A percentile compares a stretch with the other conserved stretches of the same genome.
Conservation (phyloP, 2,113 vertebrate genomes). For the Acrocephalus arundinaceus region DNA sequence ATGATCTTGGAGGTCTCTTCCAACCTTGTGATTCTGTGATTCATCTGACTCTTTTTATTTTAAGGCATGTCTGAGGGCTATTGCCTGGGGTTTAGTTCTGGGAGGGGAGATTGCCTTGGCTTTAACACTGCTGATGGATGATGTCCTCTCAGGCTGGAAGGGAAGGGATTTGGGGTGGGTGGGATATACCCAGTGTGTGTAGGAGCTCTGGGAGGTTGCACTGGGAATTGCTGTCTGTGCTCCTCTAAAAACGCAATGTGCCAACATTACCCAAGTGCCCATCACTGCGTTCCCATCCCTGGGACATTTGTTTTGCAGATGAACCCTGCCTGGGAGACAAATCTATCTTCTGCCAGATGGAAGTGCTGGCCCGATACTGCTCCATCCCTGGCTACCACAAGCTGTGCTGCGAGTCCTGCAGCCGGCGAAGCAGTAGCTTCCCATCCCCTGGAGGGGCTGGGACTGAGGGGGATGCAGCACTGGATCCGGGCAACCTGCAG, state of each 20-base stretch:
- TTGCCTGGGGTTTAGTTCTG: not conserved
- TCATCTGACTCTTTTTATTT: not conserved
- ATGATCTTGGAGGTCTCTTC: not conserved
- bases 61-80: not conserved
- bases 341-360: conserved; percentile 99
- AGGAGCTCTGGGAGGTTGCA: not conserved
- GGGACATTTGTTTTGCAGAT: conserved; percentile 76
- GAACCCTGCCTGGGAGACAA: conserved; percentile 92
- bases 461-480: conserved; percentile 62
- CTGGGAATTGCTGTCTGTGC: not conserved
- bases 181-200: too few species aligned
- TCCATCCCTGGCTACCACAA: conserved; percentile 96
- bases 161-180: not conserved
- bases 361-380: conserved; percentile 92
- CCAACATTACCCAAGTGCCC: fast-evolving
- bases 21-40: not conserved
- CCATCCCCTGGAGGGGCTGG: conserved; percentile 71
- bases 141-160: not conserved
- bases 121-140: not conserved
- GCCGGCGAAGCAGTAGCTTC: conserved; percentile 73
- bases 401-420: conserved; percentile 91
- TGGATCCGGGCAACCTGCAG: conserved; percentile 64
- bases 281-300: fast-evolving
- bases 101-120: not conserved
- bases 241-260: fast-evolving